phyloP scores from a whole-genome alignment of 2,113 vertebrate genomes.

The Acanthisitta chloris region DNA sequence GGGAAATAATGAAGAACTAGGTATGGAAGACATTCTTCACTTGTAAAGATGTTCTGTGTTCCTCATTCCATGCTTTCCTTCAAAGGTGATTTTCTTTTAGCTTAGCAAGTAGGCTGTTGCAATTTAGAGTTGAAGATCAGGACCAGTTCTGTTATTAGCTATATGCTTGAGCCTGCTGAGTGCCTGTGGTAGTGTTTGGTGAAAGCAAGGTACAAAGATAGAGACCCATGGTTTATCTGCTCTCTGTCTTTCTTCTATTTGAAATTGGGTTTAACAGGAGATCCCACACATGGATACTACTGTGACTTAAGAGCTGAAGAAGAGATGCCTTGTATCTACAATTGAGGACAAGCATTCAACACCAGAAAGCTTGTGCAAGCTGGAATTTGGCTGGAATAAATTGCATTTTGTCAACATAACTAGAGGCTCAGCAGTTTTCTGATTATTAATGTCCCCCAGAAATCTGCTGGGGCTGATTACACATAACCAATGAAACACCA shows the following conservation, averaged over 20 bases:
- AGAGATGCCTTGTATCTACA: constrained; percentile 13
- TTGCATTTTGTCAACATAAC: constrained; percentile 27
- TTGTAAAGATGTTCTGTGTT: background rate
- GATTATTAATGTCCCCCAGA: constrained; percentile 67
- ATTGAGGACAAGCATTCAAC: background rate
- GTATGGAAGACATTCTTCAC: background rate
- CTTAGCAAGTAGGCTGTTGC: background rate
- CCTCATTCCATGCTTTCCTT: background rate
- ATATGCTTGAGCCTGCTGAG: background rate
- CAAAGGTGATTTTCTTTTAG: background rate
- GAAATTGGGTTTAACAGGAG: background rate
- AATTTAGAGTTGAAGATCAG: background rate
- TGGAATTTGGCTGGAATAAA: constrained; percentile 44
- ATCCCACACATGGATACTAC: background rate
- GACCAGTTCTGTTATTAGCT: background rate
- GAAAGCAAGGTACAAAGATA: background rate
- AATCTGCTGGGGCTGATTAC: constrained; percentile 52
- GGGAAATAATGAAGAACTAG: background rate
- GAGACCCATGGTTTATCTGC: background rate
- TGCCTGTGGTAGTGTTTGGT: background rate
- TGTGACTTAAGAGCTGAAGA: background rate
- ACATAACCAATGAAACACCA: background rate
- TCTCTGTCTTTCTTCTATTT: background rate
- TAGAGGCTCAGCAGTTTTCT: constrained; percentile 23
- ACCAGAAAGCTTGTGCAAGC: background rate